Conservation (phyloP, 2,888 invertebrate genomes). For the Drosophila melanosoma region DNA sequence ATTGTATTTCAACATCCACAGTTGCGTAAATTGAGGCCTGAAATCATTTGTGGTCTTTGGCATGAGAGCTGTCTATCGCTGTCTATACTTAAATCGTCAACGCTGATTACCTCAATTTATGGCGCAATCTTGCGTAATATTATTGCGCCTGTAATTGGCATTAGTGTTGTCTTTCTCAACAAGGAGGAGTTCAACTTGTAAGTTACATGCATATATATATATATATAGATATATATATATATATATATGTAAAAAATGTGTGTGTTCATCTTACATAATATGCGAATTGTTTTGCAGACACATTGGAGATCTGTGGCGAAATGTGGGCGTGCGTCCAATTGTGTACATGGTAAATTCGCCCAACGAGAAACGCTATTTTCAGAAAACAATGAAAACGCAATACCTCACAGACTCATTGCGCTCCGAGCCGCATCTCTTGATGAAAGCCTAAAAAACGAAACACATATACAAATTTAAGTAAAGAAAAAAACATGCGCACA, state of each 20-base stretch:
- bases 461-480: neutral
- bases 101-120: slow-evolving; percentile 84
- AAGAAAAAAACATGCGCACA: slow-evolving; percentile 21
- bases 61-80: slow-evolving; percentile 83
- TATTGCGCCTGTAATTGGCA: slow-evolving; percentile 84
- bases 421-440: slow-evolving; percentile 84
- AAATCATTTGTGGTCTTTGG: slow-evolving; percentile 85
- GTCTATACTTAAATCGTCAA: slow-evolving; percentile 83
- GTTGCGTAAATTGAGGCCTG: slow-evolving; percentile 84
- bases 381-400: slow-evolving; percentile 85
- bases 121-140: slow-evolving; percentile 84
- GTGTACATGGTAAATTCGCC: slow-evolving; percentile 85
- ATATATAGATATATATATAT: neutral
- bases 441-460: slow-evolving; percentile 77
- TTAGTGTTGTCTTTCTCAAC: slow-evolving; percentile 84
- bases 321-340: slow-evolving; percentile 85
- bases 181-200: slow-evolving; percentile 85
- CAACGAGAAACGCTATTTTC: slow-evolving; percentile 85
- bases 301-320: slow-evolving; percentile 84
- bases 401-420: slow-evolving; percentile 85
- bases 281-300: slow-evolving; percentile 71
- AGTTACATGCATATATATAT: slow-evolving; percentile 41
- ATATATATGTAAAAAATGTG: neutral
- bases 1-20: slow-evolving; percentile 36
- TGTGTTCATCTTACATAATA: slow-evolving; percentile 2